phyloP scores from a whole-genome alignment of 2,888 invertebrate species.

The Dryadula phaetusa region DNA sequence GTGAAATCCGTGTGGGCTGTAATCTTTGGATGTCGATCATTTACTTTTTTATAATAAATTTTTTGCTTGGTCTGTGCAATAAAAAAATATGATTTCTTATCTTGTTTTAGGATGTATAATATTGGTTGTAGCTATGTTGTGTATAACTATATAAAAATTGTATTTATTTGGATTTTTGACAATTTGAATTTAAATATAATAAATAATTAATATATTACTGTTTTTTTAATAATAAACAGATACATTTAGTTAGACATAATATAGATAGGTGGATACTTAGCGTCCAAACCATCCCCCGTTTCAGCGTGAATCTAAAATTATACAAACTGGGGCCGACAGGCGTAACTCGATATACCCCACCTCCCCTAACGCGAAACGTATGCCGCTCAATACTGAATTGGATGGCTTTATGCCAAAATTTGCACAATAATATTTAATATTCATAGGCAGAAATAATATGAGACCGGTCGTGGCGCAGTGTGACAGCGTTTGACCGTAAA shows the following conservation, averaged over 20 bases:
- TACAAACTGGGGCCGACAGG: constrained; percentile 64
- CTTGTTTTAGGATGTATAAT: background rate
- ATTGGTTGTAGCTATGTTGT: background rate
- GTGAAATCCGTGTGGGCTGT: constrained; percentile 50
- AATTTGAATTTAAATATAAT: too few relatives aligned
- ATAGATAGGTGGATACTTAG: constrained; percentile 21
- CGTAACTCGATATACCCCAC: constrained; percentile 62
- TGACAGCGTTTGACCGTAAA: too few relatives aligned
- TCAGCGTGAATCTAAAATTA: constrained; percentile 54
- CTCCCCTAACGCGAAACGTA: constrained; percentile 60
- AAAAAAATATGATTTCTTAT: background rate
- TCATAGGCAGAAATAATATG: too few relatives aligned
- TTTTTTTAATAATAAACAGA: too few relatives aligned
- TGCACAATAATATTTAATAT: background rate
- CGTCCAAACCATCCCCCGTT: constrained; percentile 42
- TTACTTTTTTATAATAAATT: constrained; percentile 14
- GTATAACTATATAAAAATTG: background rate
- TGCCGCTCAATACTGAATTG: constrained; percentile 65
- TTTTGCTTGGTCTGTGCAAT: constrained; percentile 10
- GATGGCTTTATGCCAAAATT: constrained; percentile 50
- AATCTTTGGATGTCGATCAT: constrained; percentile 40
- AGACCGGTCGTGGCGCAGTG: too few relatives aligned
- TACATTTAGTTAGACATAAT: constrained; percentile 6
- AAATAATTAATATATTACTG: too few relatives aligned
- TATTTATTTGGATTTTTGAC: too few relatives aligned